These are phyloP conservation scores for Microcebus tavaratra DNA, from an alignment of 2,113 vertebrate genomes.

Conservation along the genomic window DNA sequence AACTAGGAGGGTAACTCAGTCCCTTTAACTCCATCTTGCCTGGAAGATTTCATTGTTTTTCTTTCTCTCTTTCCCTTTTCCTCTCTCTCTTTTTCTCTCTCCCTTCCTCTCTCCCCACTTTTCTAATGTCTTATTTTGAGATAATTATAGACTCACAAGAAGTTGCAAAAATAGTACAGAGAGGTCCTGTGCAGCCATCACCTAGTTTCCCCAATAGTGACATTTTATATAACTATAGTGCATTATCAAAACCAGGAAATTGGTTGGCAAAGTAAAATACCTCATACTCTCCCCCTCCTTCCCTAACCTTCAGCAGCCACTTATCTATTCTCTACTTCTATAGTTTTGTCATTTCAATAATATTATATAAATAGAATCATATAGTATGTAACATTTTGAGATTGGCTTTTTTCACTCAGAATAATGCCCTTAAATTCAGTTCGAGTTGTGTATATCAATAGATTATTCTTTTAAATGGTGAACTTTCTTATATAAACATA, in stretches of 20 bases:
- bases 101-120: background rate
- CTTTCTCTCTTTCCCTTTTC: background rate
- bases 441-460: background rate
- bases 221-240: background rate
- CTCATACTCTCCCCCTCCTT: background rate
- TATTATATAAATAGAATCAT: background rate
- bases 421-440: background rate
- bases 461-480: background rate
- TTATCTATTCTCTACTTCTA: background rate
- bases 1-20: background rate
- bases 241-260: background rate
- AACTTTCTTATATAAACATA: background rate
- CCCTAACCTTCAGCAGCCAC: background rate
- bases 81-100: background rate
- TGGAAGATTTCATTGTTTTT: background rate
- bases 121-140: background rate
- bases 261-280: background rate
- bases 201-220: background rate
- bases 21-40: background rate
- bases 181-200: background rate
- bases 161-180: background rate
- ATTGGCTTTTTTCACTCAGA: background rate
- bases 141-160: background rate
- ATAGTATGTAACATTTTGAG: background rate
- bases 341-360: conserved; percentile 11